Base-by-base conservation (phyloP, 2,113 vertebrate genomes). In the Ammodytes dubius region DNA sequence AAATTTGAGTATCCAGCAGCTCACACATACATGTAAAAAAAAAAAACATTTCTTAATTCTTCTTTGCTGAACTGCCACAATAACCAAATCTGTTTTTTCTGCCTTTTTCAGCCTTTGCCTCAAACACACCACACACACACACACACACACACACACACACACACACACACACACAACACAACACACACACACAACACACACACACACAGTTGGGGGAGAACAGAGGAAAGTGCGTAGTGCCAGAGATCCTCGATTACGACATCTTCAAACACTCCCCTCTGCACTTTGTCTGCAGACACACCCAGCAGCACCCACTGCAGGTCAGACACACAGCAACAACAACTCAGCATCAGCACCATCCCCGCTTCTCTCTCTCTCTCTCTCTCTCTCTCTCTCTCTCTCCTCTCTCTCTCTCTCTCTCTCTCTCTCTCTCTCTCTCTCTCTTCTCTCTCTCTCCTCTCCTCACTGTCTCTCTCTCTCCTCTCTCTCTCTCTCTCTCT, bases 271-370 rank as follows among this genome's bases (percentile, higher is more conserved):
- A 81, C 92, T 66, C 84, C 86, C 75, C 88, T 27, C 40, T 77
- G 82, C 79, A 0, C 81, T 74, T 27, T 27, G 27, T 27, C 92
- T 91, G 94, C 93, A 95, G 95, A 94, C 94, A 94, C 95, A 94
- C 94, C 95, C 93, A 92, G 80, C 61, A 2, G 80, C 61, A 2
- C 85, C 77, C 86, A 84, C 91, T 91, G 93, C 91, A 92, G 88
- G 87, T 90, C 90, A 82, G 85, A 15, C 72, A 19, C 81, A 74
- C 73, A 42, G 27, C 77, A 27, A 66, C 87, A 87, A 88, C 91
- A 87, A 27, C 27, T 83, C 89, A 86, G 89, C 82, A 90, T 49
- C 91, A 70, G 64, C 70, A 88, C 53, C 91, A 74, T 50, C 67
- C 19, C 37, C 81, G 71, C 12, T 8, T 12, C 52, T 0, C 70